Conservation (phyloP, 1,140 invertebrate genomes). For the Pseudomyrmex flavicornis region DNA sequence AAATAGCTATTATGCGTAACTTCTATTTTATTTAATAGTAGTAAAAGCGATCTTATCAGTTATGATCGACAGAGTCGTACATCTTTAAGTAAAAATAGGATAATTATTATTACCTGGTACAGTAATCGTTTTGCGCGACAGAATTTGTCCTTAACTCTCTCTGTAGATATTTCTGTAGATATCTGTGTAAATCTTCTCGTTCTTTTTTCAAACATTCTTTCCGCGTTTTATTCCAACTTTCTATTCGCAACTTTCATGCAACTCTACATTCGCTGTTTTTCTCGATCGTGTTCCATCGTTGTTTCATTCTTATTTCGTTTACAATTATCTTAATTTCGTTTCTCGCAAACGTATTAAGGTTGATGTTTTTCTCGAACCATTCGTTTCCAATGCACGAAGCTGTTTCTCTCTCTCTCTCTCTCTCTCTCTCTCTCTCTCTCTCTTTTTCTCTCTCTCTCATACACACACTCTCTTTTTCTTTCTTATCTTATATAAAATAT, state of each 20-base stretch:
- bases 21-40: slow-evolving; percentile 36
- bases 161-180: too few species aligned
- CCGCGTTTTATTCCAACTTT: background rate
- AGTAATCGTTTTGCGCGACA: background rate
- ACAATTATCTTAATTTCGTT: too few species aligned
- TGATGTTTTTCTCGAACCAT: background rate
- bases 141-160: background rate
- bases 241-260: background rate
- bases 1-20: slow-evolving; percentile 24
- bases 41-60: slow-evolving; percentile 50
- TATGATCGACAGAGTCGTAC: slow-evolving; percentile 17
- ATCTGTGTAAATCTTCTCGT: background rate
- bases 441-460: too few species aligned
- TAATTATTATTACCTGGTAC: slow-evolving; percentile 43
- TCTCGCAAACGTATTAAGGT: background rate
- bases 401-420: too few species aligned
- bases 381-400: background rate
- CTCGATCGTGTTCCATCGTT: background rate
- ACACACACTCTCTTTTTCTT: background rate
- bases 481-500: slow-evolving; percentile 31
- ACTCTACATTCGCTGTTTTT: background rate
- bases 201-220: slow-evolving; percentile 10
- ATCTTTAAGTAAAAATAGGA: slow-evolving; percentile 54
- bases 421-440: too few species aligned
- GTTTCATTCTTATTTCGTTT: background rate